A percentile compares a stretch with the other conserved stretches of the same genome.
These are phyloP conservation scores for Lycopodina hypogea DNA, from an alignment of 37 sponge, comb jelly and placozoan genomes.

Conservation along the genomic window DNA sequence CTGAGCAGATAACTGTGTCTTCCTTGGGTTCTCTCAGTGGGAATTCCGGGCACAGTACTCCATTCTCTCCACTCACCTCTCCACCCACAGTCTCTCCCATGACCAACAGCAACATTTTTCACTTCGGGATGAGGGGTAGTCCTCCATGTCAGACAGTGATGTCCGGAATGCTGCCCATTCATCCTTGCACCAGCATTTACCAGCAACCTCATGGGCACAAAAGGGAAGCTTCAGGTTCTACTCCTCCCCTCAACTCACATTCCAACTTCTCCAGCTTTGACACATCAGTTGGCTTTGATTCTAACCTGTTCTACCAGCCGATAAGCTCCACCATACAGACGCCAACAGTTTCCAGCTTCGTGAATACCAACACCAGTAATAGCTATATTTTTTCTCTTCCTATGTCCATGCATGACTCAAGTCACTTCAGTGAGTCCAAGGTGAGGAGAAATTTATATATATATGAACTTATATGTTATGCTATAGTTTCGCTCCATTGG, in stretches of 20 bases:
- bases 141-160: constrained; percentile 12
- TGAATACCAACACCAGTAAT: constrained; percentile 32
- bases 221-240: not conserved
- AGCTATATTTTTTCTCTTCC: not conserved
- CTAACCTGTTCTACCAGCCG: not conserved
- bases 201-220: constrained; percentile 16
- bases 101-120: constrained; percentile 30
- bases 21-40: constrained; percentile 48
- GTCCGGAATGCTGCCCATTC: constrained; percentile 9
- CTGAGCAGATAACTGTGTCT: constrained; percentile 51
- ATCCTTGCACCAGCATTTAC: not conserved
- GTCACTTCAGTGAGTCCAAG: not conserved
- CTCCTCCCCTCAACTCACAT: not conserved
- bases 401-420: not conserved
- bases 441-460: too few relatives aligned
- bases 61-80: constrained; percentile 39
- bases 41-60: constrained; percentile 26
- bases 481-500: too few relatives aligned
- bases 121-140: constrained; percentile 6
- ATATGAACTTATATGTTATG: too few relatives aligned
- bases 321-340: constrained; percentile 20
- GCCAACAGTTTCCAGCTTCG: constrained; percentile 6
- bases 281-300: not conserved
- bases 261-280: not conserved
- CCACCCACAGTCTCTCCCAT: constrained; percentile 25